A percentile compares a stretch with the other conserved stretches of the same genome.
Conservation (phyloP, 2,797 vertebrate species). For the Phataginus tricuspis region DNA sequence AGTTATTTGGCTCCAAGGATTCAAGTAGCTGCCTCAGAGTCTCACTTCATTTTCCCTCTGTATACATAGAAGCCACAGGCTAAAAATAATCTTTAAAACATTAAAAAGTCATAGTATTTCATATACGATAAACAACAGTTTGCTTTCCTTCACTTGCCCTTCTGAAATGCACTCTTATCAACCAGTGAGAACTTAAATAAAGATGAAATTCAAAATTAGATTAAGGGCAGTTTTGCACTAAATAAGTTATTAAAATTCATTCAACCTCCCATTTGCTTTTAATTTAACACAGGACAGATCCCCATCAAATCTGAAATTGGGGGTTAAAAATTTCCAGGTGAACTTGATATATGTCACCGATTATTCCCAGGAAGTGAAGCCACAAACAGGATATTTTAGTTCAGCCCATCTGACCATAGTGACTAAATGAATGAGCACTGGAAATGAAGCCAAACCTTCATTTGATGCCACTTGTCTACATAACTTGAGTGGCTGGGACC, state of each 20-base stretch:
- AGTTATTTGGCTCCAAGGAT: background rate
- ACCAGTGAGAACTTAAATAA: conserved; percentile 5
- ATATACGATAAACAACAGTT: background rate
- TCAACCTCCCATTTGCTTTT: conserved; percentile 36
- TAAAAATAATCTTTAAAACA: background rate
- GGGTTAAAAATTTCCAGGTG: background rate
- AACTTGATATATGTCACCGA: background rate
- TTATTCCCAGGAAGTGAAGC: conserved; percentile 19
- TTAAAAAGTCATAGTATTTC: background rate
- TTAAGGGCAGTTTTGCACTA: conserved; percentile 24
- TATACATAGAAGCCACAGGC: background rate
- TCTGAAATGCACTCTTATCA: conserved; percentile 36
- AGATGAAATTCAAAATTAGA: conserved; percentile 59
- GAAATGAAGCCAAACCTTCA: conserved; percentile 50
- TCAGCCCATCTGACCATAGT: conserved; percentile 42
- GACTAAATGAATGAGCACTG: conserved; percentile 47
- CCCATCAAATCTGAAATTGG: background rate
- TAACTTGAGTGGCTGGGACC: background rate
- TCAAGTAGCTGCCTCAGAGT: background rate
- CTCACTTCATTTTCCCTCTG: background rate
- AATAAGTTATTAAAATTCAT: conserved; percentile 48
- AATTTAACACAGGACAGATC: conserved; percentile 19
- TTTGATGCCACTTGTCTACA: conserved; percentile 31
- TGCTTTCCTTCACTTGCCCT: conserved; percentile 25
- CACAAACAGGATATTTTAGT: conserved; percentile 49